phyloP scores from a whole-genome alignment of 2,113 vertebrate species.

The Leiothrix lutea region DNA sequence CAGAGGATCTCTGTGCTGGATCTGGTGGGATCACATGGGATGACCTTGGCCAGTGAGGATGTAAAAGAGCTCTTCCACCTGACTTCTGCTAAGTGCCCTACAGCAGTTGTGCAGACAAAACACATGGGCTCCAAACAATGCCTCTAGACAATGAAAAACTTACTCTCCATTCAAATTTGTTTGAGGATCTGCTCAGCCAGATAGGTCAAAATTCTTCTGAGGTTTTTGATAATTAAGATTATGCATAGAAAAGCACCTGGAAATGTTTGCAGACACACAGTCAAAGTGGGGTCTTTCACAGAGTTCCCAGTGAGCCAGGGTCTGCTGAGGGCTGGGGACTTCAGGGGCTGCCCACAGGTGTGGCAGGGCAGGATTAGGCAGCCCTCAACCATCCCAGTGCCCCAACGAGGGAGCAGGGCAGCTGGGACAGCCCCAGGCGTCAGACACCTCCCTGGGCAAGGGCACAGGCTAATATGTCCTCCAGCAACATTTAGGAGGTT shows the following conservation, averaged over 20 bases:
- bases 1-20: background rate
- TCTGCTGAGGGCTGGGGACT: background rate
- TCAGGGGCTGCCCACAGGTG: background rate
- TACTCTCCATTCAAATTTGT: background rate
- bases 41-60: background rate
- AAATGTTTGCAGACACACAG: background rate
- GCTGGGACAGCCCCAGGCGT: background rate
- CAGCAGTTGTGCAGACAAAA: background rate
- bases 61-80: background rate
- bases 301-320: accelerated
- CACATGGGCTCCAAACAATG: background rate
- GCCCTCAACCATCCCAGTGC: background rate
- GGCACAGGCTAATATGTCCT: background rate
- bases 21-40: background rate
- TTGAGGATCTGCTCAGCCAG: background rate
- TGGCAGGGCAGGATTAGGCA: background rate
- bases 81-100: background rate
- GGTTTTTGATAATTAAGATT: background rate
- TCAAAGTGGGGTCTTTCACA: background rate
- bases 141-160: background rate
- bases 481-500: background rate
- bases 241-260: background rate
- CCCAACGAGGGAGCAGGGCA: background rate
- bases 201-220: background rate
- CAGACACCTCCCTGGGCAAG: background rate